A percentile compares a stretch with the other conserved stretches of the same genome.
Evolutionary conservation across 1,140 invertebrate genomes (phyloP).

Genomic region (Hylaeus volcanicus): DNA sequence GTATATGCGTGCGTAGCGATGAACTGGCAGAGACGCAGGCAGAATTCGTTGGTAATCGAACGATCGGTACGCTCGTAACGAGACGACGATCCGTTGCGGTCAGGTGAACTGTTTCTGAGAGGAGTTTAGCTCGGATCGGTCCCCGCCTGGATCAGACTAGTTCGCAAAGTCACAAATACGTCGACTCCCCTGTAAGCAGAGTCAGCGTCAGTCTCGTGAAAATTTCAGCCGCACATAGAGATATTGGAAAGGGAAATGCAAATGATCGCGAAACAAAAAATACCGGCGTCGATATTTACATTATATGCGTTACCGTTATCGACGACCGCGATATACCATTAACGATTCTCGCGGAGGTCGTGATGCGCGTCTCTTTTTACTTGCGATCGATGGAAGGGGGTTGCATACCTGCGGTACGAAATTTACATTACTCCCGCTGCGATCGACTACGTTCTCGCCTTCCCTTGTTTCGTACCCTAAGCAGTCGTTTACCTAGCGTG

Average conservation of each 20-base stretch:
- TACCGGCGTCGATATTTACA: too few relatives aligned
- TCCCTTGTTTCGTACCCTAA: slow-evolving; percentile 17
- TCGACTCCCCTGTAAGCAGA: slow-evolving; percentile 80
- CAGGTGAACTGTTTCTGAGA: slow-evolving; percentile 71
- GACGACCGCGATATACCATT: too few relatives aligned
- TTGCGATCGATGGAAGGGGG: too few relatives aligned
- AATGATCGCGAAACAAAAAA: neutral
- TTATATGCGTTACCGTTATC: too few relatives aligned
- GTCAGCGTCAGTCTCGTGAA: slow-evolving; percentile 70
- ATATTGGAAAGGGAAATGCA: neutral
- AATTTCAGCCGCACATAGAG: neutral
- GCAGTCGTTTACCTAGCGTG: neutral
- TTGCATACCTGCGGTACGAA: slow-evolving; percentile 25
- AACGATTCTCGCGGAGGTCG: too few relatives aligned
- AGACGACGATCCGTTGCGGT: slow-evolving; percentile 69
- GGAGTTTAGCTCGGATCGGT: slow-evolving; percentile 70
- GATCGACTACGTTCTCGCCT: slow-evolving; percentile 23
- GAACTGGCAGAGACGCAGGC: slow-evolving; percentile 69
- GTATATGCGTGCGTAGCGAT: slow-evolving; percentile 66
- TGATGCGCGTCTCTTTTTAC: neutral
- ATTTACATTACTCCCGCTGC: slow-evolving; percentile 26
- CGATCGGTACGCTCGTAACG: slow-evolving; percentile 68
- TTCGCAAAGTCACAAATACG: slow-evolving; percentile 79
- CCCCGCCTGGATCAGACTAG: slow-evolving; percentile 69
- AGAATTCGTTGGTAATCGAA: slow-evolving; percentile 68